A percentile compares a stretch with the other conserved stretches of the same genome.
These are phyloP conservation scores for Lota lota DNA, from an alignment of 2,113 vertebrate species.

Conservation along the genomic window DNA sequence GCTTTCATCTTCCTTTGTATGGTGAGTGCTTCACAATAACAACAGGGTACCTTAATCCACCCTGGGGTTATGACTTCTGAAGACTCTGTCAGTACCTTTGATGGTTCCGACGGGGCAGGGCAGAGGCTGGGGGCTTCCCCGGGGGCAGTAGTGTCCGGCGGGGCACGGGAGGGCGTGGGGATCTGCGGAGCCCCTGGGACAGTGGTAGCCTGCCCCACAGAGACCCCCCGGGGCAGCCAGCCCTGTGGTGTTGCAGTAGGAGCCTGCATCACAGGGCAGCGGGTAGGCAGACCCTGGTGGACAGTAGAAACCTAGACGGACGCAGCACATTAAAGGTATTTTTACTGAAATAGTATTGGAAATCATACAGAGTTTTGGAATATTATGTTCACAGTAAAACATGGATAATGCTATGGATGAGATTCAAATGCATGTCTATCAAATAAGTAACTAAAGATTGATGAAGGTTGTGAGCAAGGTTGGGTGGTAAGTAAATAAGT, in stretches of 20 bases:
- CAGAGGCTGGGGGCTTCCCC: slow-evolving; percentile 64
- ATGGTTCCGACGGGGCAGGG: slow-evolving; percentile 69
- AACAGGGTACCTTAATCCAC: too few relatives aligned
- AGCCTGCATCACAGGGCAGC: slow-evolving; percentile 73
- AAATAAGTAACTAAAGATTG: too few relatives aligned
- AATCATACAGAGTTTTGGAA: too few relatives aligned
- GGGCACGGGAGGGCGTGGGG: slow-evolving; percentile 53
- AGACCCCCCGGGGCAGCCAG: slow-evolving; percentile 54
- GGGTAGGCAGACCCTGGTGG: slow-evolving; percentile 72
- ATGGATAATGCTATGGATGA: too few relatives aligned
- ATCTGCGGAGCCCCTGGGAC: slow-evolving; percentile 71
- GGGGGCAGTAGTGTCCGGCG: slow-evolving; percentile 82
- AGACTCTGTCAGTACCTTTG: slow-evolving; percentile 53
- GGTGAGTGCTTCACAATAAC: too few relatives aligned
- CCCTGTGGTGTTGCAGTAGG: slow-evolving; percentile 70
- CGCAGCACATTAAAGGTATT: not conserved
- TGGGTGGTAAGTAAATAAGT: too few relatives aligned
- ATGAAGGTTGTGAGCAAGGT: too few relatives aligned
- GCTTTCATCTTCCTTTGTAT: not conserved
- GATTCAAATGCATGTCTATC: too few relatives aligned
- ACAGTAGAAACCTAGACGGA: slow-evolving; percentile 76
- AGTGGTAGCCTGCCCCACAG: slow-evolving; percentile 74
- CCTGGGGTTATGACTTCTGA: not conserved
- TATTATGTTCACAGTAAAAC: too few relatives aligned
- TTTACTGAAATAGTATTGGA: too few relatives aligned